These are phyloP conservation scores for chimpanzee (Pan troglodytes) DNA, from an alignment of 2,113 vertebrate genomes.

Conservation along the genomic window DNA sequence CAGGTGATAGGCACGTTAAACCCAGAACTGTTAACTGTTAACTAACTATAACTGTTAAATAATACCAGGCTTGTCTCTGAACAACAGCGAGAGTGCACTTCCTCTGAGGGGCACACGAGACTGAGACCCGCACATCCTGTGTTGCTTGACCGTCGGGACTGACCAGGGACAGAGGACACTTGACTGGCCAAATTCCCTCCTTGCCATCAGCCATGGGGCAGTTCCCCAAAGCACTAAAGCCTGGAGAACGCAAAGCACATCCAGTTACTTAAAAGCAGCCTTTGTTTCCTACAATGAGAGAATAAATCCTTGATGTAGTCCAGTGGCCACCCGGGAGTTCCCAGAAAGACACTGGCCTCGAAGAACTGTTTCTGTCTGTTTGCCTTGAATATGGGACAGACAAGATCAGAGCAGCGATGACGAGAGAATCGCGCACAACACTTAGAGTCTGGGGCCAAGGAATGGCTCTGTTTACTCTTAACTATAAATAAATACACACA, in stretches of 20 bases:
- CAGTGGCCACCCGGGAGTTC: neutral
- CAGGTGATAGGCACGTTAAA: neutral
- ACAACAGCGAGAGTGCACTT: neutral
- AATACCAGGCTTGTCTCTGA: neutral
- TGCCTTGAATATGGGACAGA: neutral
- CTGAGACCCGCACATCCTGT: neutral
- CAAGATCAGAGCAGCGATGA: neutral
- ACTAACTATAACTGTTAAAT: neutral
- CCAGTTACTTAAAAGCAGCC: neutral
- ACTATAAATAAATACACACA: neutral
- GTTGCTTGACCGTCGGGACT: neutral
- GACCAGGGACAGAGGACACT: neutral
- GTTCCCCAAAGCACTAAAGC: neutral
- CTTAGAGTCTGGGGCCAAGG: rapidly evolving
- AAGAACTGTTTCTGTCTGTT: neutral
- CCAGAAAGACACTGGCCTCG: neutral
- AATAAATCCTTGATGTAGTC: neutral
- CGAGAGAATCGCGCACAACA: too few relatives aligned
- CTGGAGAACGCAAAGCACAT: neutral
- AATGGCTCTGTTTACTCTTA: neutral
- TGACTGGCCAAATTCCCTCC: neutral
- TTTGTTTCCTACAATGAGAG: neutral
- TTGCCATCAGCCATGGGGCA: neutral
- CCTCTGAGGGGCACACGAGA: neutral
- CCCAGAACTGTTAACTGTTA: neutral